Base-by-base conservation (phyloP, 1,140 invertebrate genomes). In the Dendroctonus valens region DNA sequence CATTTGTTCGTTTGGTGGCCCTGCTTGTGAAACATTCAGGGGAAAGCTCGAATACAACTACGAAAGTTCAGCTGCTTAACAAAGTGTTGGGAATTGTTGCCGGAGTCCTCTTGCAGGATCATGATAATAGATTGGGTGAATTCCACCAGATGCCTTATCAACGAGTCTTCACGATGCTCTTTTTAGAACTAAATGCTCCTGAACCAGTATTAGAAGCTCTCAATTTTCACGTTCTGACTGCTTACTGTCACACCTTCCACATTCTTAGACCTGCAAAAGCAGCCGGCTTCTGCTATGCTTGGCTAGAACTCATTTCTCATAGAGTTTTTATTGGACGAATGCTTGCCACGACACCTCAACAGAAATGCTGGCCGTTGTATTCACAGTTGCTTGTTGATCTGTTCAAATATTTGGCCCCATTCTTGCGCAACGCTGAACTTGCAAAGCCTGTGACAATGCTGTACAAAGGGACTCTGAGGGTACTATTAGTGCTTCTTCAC, bases 101-200 rank as follows among this genome's bases (percentile, higher is more conserved):
- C 11, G 95, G 95, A 0, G 94, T 97, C 26, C 80, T 99, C 44
- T 81, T 98, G 3, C 93, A 96, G 79, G 97, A 99, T 77, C 97
- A 99, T 72, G 97, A 98, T 66, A 87, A 83, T 8, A 81, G 89
- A 70, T 79, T 90, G 80, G 84, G 84, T 0, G 93, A 96, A 55
- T 99, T 99, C 81, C 94, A 98, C 74, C 96, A 98, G 78, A 81
- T 99, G 59, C 95, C 97, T 0, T 99, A 99, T 81, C 96, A 99
- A 75, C 84, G 98, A 37, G 94, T 99, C 64, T 93, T 99, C 60
- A 93, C 98, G 50, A 97, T 97, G 87, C 84, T 99, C 1, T 98
- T 99, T 78, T 87, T 98, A 50, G 97, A 99, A 76, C 85, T 99
- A 59, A 98, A 96, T 78, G 88, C 91, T 54, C 91, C 93, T 3